These are phyloP conservation scores for Sinocyclocheilus grahami DNA, from an alignment of 2,113 vertebrate species.

Conservation along the genomic window DNA sequence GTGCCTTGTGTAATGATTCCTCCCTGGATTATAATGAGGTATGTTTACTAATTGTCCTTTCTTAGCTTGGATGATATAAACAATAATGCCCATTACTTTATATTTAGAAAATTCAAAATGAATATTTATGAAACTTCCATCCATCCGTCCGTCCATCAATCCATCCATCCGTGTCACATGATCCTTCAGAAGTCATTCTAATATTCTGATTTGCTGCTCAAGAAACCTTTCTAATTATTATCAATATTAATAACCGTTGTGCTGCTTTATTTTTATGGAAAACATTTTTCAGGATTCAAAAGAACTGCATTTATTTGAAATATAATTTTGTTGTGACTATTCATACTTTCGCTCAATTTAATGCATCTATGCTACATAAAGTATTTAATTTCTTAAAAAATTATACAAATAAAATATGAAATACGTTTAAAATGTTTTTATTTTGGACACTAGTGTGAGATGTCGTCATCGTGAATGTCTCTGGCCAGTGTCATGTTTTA, in stretches of 20 bases:
- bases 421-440: too few relatives aligned
- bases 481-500: background rate
- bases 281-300: too few relatives aligned
- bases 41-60: constrained; percentile 43
- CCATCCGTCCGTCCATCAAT: too few relatives aligned
- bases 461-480: too few relatives aligned
- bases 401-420: too few relatives aligned
- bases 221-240: background rate
- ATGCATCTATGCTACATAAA: background rate
- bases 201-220: background rate
- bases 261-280: too few relatives aligned
- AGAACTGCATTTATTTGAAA: background rate
- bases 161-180: background rate
- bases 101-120: background rate
- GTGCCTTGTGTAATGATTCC: constrained; percentile 97
- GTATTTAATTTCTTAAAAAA: background rate
- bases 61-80: background rate
- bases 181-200: background rate
- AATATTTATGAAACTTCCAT: background rate
- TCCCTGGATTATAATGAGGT: constrained; percentile 98
- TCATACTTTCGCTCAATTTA: background rate
- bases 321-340: too few relatives aligned
- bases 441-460: too few relatives aligned
- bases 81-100: background rate
- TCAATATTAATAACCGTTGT: background rate